phyloP scores from a whole-genome alignment of 2,113 vertebrate species.

The Dendrocopos noguchii region DNA sequence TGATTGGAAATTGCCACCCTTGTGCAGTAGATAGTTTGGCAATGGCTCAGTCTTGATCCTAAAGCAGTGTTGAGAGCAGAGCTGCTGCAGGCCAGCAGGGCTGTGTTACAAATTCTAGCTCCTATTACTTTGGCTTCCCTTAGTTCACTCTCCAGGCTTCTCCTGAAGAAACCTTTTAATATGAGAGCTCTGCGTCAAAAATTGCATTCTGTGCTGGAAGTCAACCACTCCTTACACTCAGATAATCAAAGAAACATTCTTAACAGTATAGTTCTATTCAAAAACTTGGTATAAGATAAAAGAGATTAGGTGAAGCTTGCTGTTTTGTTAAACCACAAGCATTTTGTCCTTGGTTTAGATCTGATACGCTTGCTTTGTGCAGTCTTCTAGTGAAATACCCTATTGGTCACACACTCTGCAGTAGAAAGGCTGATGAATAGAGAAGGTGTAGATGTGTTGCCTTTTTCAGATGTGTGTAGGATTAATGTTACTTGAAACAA shows the following conservation, averaged over 20 bases:
- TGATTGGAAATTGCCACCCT: not conserved
- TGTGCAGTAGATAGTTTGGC: not conserved
- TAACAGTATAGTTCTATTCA: not conserved
- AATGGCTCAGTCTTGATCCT: not conserved
- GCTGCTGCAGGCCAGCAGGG: not conserved
- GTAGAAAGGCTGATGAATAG: not conserved
- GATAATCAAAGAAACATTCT: not conserved
- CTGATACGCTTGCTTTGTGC: not conserved
- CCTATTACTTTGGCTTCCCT: not conserved
- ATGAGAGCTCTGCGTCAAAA: not conserved
- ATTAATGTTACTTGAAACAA: not conserved
- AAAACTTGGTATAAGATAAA: not conserved
- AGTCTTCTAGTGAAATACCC: not conserved
- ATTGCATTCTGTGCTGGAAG: not conserved
- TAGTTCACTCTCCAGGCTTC: not conserved
- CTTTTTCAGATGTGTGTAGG: not conserved
- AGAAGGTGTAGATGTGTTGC: fast-evolving
- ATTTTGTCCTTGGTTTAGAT: not conserved
- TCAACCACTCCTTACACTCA: not conserved
- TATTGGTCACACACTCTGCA: not conserved
- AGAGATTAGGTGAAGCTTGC: not conserved
- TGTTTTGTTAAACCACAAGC: not conserved
- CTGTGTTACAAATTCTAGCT: not conserved
- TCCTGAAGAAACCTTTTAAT: not conserved
- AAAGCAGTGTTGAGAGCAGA: not conserved